Base-by-base conservation (phyloP, 2,797 vertebrate species). In the Gymnoscopelus braueri region DNA sequence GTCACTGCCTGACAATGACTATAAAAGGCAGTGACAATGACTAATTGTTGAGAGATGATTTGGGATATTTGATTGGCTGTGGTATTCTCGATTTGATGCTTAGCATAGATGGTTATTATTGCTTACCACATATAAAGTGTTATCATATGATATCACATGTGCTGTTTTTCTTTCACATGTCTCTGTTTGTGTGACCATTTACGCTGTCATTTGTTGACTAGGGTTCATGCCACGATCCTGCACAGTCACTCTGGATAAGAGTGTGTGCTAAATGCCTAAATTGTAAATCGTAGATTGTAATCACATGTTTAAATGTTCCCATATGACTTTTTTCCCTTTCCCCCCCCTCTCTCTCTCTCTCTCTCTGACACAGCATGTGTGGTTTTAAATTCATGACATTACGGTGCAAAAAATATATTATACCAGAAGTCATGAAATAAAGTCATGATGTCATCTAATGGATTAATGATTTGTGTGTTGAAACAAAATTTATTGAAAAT, bases 401-500 rank as follows among this genome's bases (percentile, higher is more conserved):
- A 64, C 9, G 15, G 12, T 32, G 44, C 35, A 12, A 29, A 49
- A 69, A 5, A 48, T 14, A 50, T 52, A 13, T 51, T 13, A 59
- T 10, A 8, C 12, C 59, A 10, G n/a, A 11, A 14, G 48, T 47
- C 52, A 63, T 7, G n/a, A 60, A 14, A 51, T 39, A 44, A 44
- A 44, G 29, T 1, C 14, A 14, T 60, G 12, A 51, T 39, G 29
- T 2, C 14, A 71, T 39, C 32, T 39, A 24, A 67, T 80, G 52
- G 65, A 75, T 73, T 60, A 57, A 56, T 19, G 59, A 61, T 71
- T 76, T 51, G 11, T 39, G 19, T 67, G 60, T 81, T 47, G 82
- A 61, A 61, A 71, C 66, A 51, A 67, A 75, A 74, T 71, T 69
- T 6, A 52, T 35, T 69, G 56, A 63, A 63, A 76, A 35, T 79